Base-by-base conservation (phyloP, 2,888 invertebrate genomes). In the Dyspetes luteomarginatus region DNA sequence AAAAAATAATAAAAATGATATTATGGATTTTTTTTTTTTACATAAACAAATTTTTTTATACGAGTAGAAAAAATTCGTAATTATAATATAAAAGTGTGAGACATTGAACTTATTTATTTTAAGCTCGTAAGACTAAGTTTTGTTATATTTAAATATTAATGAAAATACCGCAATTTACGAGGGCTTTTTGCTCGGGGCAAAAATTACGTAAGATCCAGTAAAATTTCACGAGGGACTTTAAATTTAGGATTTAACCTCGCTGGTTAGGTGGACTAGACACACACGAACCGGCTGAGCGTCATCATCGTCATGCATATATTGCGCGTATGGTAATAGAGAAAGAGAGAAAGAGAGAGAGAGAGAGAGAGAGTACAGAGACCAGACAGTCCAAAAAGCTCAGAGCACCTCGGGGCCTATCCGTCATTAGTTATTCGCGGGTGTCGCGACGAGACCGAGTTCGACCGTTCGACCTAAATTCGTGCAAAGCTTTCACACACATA, bases 161-260 rank as follows among this genome's bases (percentile, higher is more conserved):
- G n/a, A n/a, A n/a, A n/a, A n/a, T n/a, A n/a, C n/a, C n/a, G n/a
- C n/a, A n/a, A n/a, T n/a, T n/a, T n/a, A n/a, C n/a, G n/a, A n/a
- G n/a, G n/a, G n/a, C 19, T 12, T 60, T 62, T 58, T 50, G 12
- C 52, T 55, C 3, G 22, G 43, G n/a, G 24, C 41, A 19, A 58
- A 30, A 41, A 81, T 89, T 89, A 89, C 87, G 88, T 88, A 89
- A 89, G 88, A 88, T 89, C 89, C 89, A 87, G 89, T 88, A 86
- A 88, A 64, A 64, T 55, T 86, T 87, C 86, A 87, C 72, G 82
- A 84, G 71, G 83, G 76, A 82, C 71, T 80, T 36, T 86, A 89
- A 89, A 89, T 88, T 89, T 89, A 89, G 89, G 86, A 71, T 55
- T 71, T 64, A 83, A 81, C 75, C 81, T 73, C 69, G 69, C 68